Evolutionary conservation across 2,113 vertebrate genomes (phyloP), one percentile per base, ranked within the genome.

Genomic region (Aspiorhynchus laticeps): DNA sequence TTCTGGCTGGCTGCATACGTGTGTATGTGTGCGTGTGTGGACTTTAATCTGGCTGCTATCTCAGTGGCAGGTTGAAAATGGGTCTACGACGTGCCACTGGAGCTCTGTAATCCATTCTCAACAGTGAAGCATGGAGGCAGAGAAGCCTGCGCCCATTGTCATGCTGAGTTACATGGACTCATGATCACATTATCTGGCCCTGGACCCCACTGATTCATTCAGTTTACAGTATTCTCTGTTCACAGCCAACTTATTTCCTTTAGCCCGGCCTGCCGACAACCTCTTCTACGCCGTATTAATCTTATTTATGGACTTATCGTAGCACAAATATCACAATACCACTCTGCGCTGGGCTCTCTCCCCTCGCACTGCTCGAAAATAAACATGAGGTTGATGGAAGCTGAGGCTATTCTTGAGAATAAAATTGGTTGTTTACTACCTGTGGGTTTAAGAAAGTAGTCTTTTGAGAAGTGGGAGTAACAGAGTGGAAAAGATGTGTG

Each of bases 241-340:
- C 95, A 94, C 94, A 95, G 95, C 95, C 95, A 96, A 95, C 95
- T 96, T 96, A 97, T 97, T 98, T 98, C 97, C 96, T 96, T 94
- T 90, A 96, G 96, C 95, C 93, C 89, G 91, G 95, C 96, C 93
- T 92, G 96, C 96, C 96, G 97, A 98, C 97, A 98, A 97, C 95
- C 97, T 97, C 96, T 97, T 98, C 97, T 96, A 98, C 95, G 95
- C 96, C 95, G 94, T 96, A 98, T 98, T 99, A 99, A 99, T 99
- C 97, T 98, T 97, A 96, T 99, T 99, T 98, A 97, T 96, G 95
- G 96, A 97, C 96, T 98, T 98, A 98, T 98, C 97, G 95, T 90
- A 93, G 95, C 96, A 96, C 95, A 96, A 97, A 98, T 97, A 98
- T 96, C 96, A 97, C 96, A 97, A 91, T 90, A 91, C 85, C 71